Conservation (phyloP, 2,888 invertebrate species). For the Tachystola acroxantha region DNA sequence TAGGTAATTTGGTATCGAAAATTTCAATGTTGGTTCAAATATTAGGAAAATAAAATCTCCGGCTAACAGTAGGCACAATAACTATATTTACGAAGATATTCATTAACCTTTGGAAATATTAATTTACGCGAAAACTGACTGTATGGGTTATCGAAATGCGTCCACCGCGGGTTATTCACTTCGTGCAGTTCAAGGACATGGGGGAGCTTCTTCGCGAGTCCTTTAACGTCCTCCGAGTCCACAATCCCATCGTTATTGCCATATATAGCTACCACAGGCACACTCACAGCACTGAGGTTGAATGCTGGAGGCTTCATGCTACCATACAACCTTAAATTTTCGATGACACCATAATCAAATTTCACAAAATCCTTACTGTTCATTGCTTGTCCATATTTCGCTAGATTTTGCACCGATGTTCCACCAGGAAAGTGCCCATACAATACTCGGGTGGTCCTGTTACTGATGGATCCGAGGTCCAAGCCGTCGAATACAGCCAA, state of each 20-base stretch:
- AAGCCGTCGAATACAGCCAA: conserved; percentile 32
- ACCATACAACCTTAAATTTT: conserved; percentile 42
- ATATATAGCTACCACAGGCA: conserved; percentile 44
- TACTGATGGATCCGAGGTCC: conserved; percentile 43
- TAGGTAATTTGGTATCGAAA: too few relatives aligned
- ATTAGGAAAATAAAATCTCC: too few relatives aligned
- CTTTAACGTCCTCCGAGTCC: conserved; percentile 76
- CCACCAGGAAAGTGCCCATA: conserved; percentile 50
- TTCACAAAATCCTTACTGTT: conserved; percentile 34
- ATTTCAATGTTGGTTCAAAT: too few relatives aligned
- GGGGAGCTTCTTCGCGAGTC: conserved; percentile 70
- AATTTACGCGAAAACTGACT: conserved; percentile 30
- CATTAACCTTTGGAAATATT: conserved; percentile 28
- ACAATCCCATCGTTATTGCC: conserved; percentile 75
- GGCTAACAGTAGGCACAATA: background rate
- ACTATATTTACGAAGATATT: conserved; percentile 26
- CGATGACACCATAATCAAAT: conserved; percentile 42
- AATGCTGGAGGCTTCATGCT: conserved; percentile 38
- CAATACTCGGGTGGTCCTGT: conserved; percentile 29
- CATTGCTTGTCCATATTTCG: conserved; percentile 47
- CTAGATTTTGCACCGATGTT: conserved; percentile 44
- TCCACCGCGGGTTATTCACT: conserved; percentile 63
- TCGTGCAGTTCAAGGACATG: conserved; percentile 73
- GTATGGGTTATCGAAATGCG: conserved; percentile 37
- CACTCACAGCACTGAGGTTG: conserved; percentile 35